Base-by-base conservation (phyloP, 2,888 invertebrate genomes). In the Trilocha varians region DNA sequence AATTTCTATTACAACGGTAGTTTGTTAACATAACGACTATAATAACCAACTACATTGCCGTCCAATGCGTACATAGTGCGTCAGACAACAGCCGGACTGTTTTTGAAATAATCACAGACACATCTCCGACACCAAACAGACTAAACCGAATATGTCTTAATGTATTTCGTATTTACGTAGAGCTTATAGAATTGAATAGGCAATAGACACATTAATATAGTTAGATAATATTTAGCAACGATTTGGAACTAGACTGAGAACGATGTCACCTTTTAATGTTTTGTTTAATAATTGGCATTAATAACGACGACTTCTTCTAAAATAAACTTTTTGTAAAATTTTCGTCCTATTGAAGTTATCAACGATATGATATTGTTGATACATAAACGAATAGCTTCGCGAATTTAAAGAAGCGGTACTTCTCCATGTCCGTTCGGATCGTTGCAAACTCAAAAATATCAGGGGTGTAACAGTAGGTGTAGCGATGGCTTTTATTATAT, bases 121-220 rank as follows among this genome's bases (percentile, higher is more conserved):
- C 74, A 66, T 68, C 67, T 76, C 73, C 64, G 70, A 78, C 76
- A 82, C 78, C 69, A 75, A 72, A 75, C 70, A 59, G 62, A 76
- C 61, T 72, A 67, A 64, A 65, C 62, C 64, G 63, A 57, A 50
- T 49, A 71, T 71, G 71, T 76, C 67, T 80, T 72, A 18, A 73
- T 66, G 67, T 78, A 76, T 80, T 74, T 72, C 80, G 77, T 78
- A 82, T 78, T 72, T 79, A 72, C 69, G 72, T 84, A 83, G 85
- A 85, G 84, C 84, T 85, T 85, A 84, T 84, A 84, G 84, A 62
- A 6, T 63, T 65, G 78, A 52, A 68, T 84, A 84, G 85, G 76
- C 76, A 58, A 65, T 78, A 74, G 70, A 46, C 35, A 45, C 48
- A 45, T 41, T 64, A 65, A 63, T 57, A 45, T 46, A 41, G 41